Conservation (phyloP, 2,113 vertebrate species). For the Paralichthys olivaceus region DNA sequence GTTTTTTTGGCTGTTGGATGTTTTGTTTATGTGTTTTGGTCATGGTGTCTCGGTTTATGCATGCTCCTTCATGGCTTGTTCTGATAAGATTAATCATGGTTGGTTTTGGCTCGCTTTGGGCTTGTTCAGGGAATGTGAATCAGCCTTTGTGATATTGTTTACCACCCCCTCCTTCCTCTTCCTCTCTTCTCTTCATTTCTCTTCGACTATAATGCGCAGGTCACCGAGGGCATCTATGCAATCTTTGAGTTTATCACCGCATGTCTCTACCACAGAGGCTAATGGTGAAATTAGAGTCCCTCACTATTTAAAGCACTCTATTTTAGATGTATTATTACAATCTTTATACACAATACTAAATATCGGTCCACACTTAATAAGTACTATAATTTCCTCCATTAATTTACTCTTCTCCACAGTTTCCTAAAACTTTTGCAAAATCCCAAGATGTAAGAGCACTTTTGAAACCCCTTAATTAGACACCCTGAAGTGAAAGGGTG, state of each 20-base stretch:
- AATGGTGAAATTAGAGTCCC: not conserved
- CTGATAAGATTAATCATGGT: conserved; percentile 55
- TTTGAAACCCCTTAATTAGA: conserved; percentile 30
- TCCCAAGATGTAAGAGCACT: not conserved
- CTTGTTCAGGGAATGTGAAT: conserved; percentile 51
- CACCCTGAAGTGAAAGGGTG: not conserved
- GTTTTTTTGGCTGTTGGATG: conserved; percentile 40
- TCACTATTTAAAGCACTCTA: not conserved
- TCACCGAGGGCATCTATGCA: not conserved
- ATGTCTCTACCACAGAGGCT: not conserved
- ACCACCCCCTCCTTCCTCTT: not conserved
- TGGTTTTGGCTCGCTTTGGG: conserved; percentile 53
- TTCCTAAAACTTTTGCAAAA: conserved; percentile 12
- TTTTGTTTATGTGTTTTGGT: conserved; percentile 48
- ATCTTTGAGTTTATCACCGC: not conserved
- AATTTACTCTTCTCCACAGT: not conserved
- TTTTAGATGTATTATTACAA: not conserved
- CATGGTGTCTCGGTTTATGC: conserved; percentile 53
- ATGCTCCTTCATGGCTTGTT: conserved; percentile 54
- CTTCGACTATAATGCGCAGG: not conserved
- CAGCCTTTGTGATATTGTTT: conserved; percentile 48
- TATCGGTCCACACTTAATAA: not conserved
- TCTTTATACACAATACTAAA: not conserved
- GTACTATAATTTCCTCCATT: not conserved
- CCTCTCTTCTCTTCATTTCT: not conserved